Percentiles rank a stretch among this genome's conserved stretches.
Conservation (phyloP, 2,113 vertebrate species). For the Myotis brandtii region DNA sequence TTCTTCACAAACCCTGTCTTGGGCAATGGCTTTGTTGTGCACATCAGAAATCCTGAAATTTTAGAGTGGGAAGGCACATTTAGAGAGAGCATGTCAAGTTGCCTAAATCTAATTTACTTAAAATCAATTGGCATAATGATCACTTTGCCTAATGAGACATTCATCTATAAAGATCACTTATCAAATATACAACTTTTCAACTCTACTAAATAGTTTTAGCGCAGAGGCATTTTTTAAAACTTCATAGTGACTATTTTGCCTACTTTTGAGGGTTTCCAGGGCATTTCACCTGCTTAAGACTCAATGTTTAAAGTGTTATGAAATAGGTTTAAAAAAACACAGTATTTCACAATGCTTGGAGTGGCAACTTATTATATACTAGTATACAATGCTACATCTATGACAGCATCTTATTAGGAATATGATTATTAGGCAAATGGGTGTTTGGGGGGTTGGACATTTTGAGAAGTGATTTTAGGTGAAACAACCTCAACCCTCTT, state of each 20-base stretch:
- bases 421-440: constrained; percentile 23
- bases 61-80: neutral
- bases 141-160: constrained; percentile 49
- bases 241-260: neutral
- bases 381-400: neutral
- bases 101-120: constrained; percentile 39
- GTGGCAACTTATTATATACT: neutral
- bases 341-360: neutral
- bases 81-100: neutral
- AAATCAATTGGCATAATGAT: constrained; percentile 48
- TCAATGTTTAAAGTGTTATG: neutral
- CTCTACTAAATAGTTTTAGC: neutral
- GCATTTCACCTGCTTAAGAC: neutral
- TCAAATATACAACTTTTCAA: constrained; percentile 19
- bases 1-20: neutral
- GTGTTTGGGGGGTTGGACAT: neutral
- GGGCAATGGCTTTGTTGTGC: neutral
- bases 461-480: constrained; percentile 17
- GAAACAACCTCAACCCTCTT: neutral
- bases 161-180: constrained; percentile 47
- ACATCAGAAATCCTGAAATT: neutral
- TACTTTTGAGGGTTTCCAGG: neutral
- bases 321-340: neutral
- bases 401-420: constrained; percentile 33
- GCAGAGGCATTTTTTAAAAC: constrained; percentile 2